Percentiles rank a stretch among this genome's conserved stretches.
Conservation (phyloP, 2,888 invertebrate genomes). For the Adela reaumurella region DNA sequence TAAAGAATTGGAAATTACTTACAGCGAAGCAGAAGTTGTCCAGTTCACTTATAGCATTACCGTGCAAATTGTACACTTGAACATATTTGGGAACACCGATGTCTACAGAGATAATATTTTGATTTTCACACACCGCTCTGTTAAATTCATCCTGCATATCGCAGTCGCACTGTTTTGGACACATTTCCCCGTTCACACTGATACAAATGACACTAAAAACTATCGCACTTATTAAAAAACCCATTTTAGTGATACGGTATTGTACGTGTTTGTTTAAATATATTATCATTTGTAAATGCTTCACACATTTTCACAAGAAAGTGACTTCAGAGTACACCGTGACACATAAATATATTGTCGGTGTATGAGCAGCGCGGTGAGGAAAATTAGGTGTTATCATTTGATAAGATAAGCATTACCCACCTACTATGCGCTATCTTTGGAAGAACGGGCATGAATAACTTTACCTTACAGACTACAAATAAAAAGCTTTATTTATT, state of each 20-base stretch:
- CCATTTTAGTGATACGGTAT: too few species aligned
- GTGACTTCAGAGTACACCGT: neutral
- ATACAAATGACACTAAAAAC: slow-evolving; percentile 9
- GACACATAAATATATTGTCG: neutral
- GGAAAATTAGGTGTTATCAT: neutral
- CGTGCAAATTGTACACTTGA: slow-evolving; percentile 58
- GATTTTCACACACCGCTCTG: slow-evolving; percentile 51
- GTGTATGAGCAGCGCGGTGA: neutral
- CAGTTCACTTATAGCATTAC: slow-evolving; percentile 59
- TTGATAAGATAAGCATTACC: neutral
- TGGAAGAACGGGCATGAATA: too few species aligned
- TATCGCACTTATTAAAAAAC: neutral
- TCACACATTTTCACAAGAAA: neutral
- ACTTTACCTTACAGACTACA: too few species aligned
- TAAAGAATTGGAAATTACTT: slow-evolving; percentile 11
- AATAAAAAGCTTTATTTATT: too few species aligned
- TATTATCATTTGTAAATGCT: neutral
- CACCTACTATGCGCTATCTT: too few species aligned
- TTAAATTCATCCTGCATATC: slow-evolving; percentile 45
- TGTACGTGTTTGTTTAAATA: too few species aligned
- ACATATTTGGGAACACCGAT: slow-evolving; percentile 57
- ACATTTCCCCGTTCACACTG: slow-evolving; percentile 23
- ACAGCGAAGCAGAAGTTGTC: slow-evolving; percentile 62
- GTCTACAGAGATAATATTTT: slow-evolving; percentile 56
- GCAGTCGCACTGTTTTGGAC: slow-evolving; percentile 55